Evolutionary conservation across 2,113 vertebrate genomes (phyloP), one percentile per base, ranked within the genome.

Genomic region (Ondatra zibethicus): DNA sequence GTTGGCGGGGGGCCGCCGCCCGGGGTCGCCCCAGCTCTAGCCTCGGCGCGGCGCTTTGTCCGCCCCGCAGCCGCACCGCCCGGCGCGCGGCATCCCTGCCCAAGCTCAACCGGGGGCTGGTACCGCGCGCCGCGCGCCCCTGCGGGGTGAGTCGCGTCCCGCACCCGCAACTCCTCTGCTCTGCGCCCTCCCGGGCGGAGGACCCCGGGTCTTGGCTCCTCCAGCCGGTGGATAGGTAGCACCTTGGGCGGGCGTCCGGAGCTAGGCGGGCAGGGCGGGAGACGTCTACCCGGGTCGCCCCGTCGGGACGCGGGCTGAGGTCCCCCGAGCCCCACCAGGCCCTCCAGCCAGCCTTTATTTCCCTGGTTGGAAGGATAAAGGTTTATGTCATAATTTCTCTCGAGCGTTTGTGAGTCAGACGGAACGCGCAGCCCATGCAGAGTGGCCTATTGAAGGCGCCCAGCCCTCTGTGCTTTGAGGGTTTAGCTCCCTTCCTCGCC

Each of bases 361-460:
- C 7, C 68, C 52, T 82, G 95, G 70, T 78, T 84, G 92, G 90
- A 92, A 93, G 90, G 93, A 92, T 94, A 80, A 84, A 86, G 96
- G 93, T 97, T 88, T 95, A 73, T 96, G 97, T 97, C 97, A 97
- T 94, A 84, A 89, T 91, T 65, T n/a, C 21, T 55, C 68, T 9
- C 21, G 63, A 85, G 94, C 96, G 36, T 89, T 77, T 96, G 94
- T 98, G 97, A 97, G 94, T 98, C 97, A 97, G 96, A 94, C 81
- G 87, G 95, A 97, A 82, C 93, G 86, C 96, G 95, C 96, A 94
- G 92, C 92, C 91, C 96, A 29, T 89, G 94, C 96, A 31, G 75
- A 96, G 96, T 96, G 97, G 97, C 94, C 97, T 97, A 61, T 88
- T 29, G 95, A 85, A 88, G 63, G 93, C 89, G 58, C 81, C 95